Evolutionary conservation across 2,888 invertebrate species (phyloP).

Genomic region (Acleris sparsana): DNA sequence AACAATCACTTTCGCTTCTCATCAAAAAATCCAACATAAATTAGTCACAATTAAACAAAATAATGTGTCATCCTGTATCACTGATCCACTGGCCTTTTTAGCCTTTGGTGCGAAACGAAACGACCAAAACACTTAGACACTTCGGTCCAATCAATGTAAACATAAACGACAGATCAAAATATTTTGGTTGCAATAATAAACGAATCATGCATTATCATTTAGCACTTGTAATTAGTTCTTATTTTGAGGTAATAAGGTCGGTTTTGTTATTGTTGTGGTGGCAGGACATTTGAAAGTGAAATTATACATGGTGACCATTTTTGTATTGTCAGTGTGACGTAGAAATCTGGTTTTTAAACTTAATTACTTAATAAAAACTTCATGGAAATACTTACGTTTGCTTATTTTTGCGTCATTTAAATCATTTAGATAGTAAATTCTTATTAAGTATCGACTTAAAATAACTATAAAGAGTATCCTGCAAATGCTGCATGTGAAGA

Average conservation of each 20-base stretch:
- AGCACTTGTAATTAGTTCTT: slow-evolving; percentile 27
- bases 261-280: slow-evolving; percentile 6
- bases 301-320: slow-evolving; percentile 12
- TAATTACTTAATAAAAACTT: neutral
- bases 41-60: slow-evolving; percentile 43
- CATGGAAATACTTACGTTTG: no score
- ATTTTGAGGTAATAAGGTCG: slow-evolving; percentile 23
- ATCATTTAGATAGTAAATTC: no score
- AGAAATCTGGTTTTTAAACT: neutral
- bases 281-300: slow-evolving; percentile 27
- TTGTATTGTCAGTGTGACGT: neutral
- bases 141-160: neutral
- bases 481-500: no score
- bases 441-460: no score
- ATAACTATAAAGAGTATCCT: no score
- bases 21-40: slow-evolving; percentile 34
- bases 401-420: no score
- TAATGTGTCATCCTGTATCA: slow-evolving; percentile 53
- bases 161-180: neutral
- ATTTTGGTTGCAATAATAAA: slow-evolving; percentile 8
- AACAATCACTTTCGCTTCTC: slow-evolving; percentile 33
- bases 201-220: slow-evolving; percentile 22
- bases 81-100: slow-evolving; percentile 48
- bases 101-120: slow-evolving; percentile 44
- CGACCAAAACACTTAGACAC: neutral